Base-by-base conservation (phyloP, 2,113 vertebrate species). In the Lipophrys pholis region DNA sequence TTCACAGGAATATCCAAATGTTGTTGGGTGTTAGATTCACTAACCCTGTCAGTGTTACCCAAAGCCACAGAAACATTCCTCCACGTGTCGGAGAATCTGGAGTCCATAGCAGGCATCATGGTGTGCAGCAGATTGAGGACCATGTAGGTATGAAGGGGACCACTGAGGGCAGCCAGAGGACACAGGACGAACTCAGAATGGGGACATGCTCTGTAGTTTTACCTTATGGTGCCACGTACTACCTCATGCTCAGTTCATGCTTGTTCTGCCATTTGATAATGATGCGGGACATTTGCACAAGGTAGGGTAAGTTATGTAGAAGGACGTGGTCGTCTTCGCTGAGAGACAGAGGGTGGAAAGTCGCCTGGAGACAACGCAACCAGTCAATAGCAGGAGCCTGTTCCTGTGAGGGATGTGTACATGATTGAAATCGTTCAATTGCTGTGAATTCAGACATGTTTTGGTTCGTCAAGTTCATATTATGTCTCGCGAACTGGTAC, bases 321-420 rank as follows among this genome's bases (percentile, higher is more conserved):
- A 92, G 78, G 54, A 98, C 81, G 8, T 71, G 41, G 53, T 97
- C 94, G 17, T 95, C 94, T 50, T 92, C 62, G 6, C 64, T 91
- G 73, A 98, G 73, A 40, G 83, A 72, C 76, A 94, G 77, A 1
- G 94, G 93, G 36, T 94, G 79, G 80, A 98, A 98, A 4, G 87
- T 81, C 0, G 94, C 92, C 89, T 89, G 91, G 51, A 98, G 92
- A 61, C 95, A 97, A 1, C 91, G 83, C 67, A 97, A 56, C 97
- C 97, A 98, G 64, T 98, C 94, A 50, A 98, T 94, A 55, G 92
- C 90, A 42, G 97, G 96, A 17, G 95, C 96, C 62, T 90, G 70
- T 78, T 83, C 89, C 97, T 98, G 89, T 69, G 71, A 70, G 21
- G 21, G 21, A 30, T 30, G 21, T 30, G 21, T 30, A 4, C 21